phyloP scores from a whole-genome alignment of 2,113 vertebrate species.

The Burhinus bistriatus region DNA sequence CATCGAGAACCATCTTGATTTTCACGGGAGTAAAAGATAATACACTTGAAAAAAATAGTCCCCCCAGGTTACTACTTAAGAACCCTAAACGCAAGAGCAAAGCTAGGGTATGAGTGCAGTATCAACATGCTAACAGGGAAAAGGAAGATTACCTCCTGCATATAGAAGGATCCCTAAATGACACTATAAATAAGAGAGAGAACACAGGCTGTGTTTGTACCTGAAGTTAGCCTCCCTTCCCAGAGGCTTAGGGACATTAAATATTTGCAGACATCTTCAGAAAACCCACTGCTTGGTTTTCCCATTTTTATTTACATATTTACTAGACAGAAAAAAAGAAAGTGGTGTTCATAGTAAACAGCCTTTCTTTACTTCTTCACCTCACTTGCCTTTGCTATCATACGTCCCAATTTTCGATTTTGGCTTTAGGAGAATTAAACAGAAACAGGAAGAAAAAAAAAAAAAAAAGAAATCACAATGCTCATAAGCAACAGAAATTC shows the following conservation, averaged over 20 bases:
- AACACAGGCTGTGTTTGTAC: neutral
- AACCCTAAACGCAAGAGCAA: neutral
- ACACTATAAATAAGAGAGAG: neutral
- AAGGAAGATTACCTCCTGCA: neutral
- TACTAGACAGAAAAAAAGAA: neutral
- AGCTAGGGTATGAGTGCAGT: neutral
- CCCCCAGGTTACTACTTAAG: neutral
- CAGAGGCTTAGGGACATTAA: neutral
- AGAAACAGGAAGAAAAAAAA: neutral
- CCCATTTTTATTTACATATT: conserved; percentile 3
- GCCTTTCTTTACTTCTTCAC: neutral
- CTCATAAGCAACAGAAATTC: neutral
- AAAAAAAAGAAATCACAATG: neutral
- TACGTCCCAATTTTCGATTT: neutral
- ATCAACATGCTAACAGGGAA: neutral
- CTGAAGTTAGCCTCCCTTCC: neutral
- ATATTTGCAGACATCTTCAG: neutral
- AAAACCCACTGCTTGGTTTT: neutral
- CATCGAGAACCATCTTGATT: neutral
- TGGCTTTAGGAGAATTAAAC: neutral
- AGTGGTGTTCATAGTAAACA: neutral
- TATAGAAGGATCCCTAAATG: neutral
- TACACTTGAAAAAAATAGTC: neutral
- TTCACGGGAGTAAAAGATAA: neutral
- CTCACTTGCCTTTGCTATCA: neutral